Conservation (phyloP, 2,888 invertebrate genomes). For the Agonopterix alstromeriana region DNA sequence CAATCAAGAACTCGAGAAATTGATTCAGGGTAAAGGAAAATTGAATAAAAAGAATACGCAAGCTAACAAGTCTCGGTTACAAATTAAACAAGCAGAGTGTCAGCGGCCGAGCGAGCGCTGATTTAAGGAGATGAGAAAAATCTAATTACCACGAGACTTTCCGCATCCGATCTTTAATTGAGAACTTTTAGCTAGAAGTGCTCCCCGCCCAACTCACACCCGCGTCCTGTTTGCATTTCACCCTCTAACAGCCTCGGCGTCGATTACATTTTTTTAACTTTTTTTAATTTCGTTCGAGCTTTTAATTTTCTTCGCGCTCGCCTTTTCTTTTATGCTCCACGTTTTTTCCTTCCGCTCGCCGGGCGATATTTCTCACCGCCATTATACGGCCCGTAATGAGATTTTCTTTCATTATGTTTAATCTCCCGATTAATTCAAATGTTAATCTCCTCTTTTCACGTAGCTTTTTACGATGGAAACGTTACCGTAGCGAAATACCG, state of each 20-base stretch:
- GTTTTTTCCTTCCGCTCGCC: conserved; percentile 52
- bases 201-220: conserved; percentile 19
- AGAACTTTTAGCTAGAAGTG: conserved; percentile 49
- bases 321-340: conserved; percentile 60
- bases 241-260: conserved; percentile 58
- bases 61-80: conserved; percentile 74
- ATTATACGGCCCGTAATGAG: conserved; percentile 73
- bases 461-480: conserved; percentile 58
- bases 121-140: conserved; percentile 72
- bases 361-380: conserved; percentile 69
- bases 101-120: conserved; percentile 48
- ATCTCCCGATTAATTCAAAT: conserved; percentile 77
- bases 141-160: conserved; percentile 70
- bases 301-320: conserved; percentile 73
- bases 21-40: conserved; percentile 45
- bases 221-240: conserved; percentile 56
- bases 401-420: conserved; percentile 78
- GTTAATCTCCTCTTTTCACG: conserved; percentile 70
- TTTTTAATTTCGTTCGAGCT: conserved; percentile 74
- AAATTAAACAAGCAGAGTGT: conserved; percentile 70
- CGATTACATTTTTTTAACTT: conserved; percentile 74
- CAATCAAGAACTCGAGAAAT: conserved; percentile 45
- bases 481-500: conserved; percentile 52
- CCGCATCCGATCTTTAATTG: conserved; percentile 70
- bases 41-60: conserved; percentile 60